Evolutionary conservation across 2,888 invertebrate species (phyloP), one percentile per base, ranked within the genome.

Genomic region (Omphaloscelis lunosa): DNA sequence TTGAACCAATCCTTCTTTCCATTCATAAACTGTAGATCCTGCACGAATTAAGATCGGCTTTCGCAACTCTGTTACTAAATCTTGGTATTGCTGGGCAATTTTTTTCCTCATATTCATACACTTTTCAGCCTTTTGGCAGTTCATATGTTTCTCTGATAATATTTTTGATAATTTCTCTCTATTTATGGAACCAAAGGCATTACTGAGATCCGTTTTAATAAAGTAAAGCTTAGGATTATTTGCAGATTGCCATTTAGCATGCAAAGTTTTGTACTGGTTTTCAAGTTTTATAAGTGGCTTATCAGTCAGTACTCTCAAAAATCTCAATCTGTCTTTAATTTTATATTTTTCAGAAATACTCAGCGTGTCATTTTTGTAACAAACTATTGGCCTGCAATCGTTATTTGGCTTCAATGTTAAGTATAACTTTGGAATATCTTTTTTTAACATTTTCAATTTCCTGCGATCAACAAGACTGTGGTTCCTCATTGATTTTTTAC

Each of bases 151-250:
- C 67, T 95, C 92, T 78, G 85, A 83, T 62, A 97, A 79, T 80
- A 97, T 94, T 86, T 91, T 94, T 74, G 93, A 85, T 48, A 97
- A 89, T 73, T 92, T 92, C 8, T 91, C 89, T 86, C 91, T 95
- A 80, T 94, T 93, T 41, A 97, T 95, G n/a, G 93, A 94, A 2
- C 97, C 97, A 92, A 97, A 97, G 20, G 97, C 97, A 92, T 97
- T 96, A 68, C 93, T 94, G 0, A 97, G 91, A 87, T 97, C 97
- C 9, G 95, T 92, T 90, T 96, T 97, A 0, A 97, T 89, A 87
- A 96, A 97, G 89, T 95, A 97, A 27, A 97, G 90, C 87, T 92
- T 93, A 27, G 97, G 96, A 80, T 93, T 92, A 67, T 92, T 91
- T 8, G 86, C 81, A 59, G 88, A 83, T 6, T 92, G n/a, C 97